These are phyloP conservation scores for Bucorvus abyssinicus DNA, from an alignment of 2,797 vertebrate genomes.

Conservation along the genomic window DNA sequence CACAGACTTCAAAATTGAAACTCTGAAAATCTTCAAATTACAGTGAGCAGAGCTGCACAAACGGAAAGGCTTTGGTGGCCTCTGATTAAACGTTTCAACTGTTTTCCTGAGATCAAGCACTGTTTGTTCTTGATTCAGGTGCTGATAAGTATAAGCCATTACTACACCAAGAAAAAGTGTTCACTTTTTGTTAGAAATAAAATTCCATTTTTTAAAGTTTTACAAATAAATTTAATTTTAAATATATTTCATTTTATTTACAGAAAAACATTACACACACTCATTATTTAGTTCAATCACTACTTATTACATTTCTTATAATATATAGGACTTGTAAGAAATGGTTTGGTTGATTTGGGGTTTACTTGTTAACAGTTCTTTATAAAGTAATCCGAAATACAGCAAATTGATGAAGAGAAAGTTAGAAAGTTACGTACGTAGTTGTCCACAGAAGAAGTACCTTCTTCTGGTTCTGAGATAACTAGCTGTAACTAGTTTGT, in stretches of 20 bases:
- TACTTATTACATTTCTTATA: not conserved
- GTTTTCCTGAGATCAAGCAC: not conserved
- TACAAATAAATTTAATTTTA: not conserved
- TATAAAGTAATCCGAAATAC: not conserved
- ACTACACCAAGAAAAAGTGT: not conserved
- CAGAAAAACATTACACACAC: not conserved
- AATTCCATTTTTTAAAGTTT: not conserved
- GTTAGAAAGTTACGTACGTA: not conserved
- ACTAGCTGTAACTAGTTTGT: not conserved
- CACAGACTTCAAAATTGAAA: not conserved
- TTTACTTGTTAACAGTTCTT: not conserved
- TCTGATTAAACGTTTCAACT: not conserved
- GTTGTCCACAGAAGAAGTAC: not conserved
- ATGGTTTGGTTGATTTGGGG: not conserved
- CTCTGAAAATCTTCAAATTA: not conserved
- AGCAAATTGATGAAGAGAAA: not conserved
- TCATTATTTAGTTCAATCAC: not conserved
- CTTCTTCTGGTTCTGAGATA: not conserved
- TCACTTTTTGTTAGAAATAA: not conserved
- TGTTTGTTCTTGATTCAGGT: not conserved
- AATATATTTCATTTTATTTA: not conserved
- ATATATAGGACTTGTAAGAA: not conserved
- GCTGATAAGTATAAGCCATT: not conserved
- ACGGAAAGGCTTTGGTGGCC: not conserved
- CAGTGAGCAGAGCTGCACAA: not conserved